These are phyloP conservation scores for Coreoperca whiteheadi DNA, from an alignment of 2,113 vertebrate genomes.

Conservation along the genomic window DNA sequence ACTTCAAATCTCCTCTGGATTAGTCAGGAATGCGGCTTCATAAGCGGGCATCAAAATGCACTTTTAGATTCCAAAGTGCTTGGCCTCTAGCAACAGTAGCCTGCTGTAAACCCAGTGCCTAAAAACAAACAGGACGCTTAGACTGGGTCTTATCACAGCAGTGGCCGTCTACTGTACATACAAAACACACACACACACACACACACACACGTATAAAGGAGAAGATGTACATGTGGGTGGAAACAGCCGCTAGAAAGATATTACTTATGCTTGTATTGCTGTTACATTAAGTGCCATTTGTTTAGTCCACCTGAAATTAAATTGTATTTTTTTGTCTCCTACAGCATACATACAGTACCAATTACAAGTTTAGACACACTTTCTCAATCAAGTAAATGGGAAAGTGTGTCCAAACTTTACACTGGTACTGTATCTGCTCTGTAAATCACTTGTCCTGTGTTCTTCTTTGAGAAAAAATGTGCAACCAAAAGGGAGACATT, in stretches of 20 bases:
- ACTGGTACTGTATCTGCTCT: no score
- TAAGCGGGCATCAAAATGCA: conserved; percentile 37
- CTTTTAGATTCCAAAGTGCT: conserved; percentile 62
- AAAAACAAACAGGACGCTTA: conserved; percentile 60
- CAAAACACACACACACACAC: not conserved
- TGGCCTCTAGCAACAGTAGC: conserved; percentile 39
- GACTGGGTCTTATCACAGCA: conserved; percentile 40
- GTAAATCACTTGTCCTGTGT: no score
- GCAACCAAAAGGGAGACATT: not conserved
- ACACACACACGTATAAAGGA: not conserved
- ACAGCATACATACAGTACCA: no score
- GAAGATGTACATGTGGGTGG: not conserved
- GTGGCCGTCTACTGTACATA: conserved; percentile 42
- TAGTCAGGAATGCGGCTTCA: conserved; percentile 67
- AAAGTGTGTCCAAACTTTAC: no score
- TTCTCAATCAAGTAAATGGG: no score
- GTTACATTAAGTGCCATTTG: not conserved
- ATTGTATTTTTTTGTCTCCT: no score
- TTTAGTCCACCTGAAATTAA: not conserved
- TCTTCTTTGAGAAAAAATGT: not conserved
- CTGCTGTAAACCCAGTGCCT: conserved; percentile 44
- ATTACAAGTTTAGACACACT: no score
- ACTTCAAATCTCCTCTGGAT: conserved; percentile 50
- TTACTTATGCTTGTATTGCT: no score
- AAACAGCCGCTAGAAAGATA: not conserved